Base-by-base conservation (phyloP, 2,797 vertebrate genomes). In the Diceros bicornis region DNA sequence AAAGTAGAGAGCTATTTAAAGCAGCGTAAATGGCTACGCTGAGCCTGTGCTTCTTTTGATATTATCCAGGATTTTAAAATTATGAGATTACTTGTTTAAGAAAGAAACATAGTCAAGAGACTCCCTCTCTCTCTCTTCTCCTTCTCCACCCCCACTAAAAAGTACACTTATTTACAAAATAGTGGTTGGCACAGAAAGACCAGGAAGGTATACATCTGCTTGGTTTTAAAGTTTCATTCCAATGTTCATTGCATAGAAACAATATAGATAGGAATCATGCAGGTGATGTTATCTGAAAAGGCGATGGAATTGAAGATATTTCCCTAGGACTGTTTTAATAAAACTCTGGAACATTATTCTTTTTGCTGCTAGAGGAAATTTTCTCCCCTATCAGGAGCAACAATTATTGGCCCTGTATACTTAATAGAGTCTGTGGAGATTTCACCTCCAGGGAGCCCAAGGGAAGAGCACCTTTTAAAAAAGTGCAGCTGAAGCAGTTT, bases 11-110 rank as follows among this genome's bases (percentile, higher is more conserved):
- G 25, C 25, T 47, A 95, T 97, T 89, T 94, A 97, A 74, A 96
- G 55, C 9, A 94, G 27, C 87, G 85, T 17, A 91, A 96, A 37
- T 14, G 95, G 81, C 71, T 69, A 93, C 44, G 83, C 6, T 34
- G 41, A 91, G 85, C 34, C 71, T 86, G 59, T n/a, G 37, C 47
- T 95, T 94, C 85, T 96, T 94, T 55, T 96, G 89, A 97, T 98
- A 96, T 98, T 83, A 97, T 94, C 83, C 84, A 89, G 96, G 92
- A 96, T 96, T 90, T 79, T 85, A 29, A 97, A 98, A 95, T 96
- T 94, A 96, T 92, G 13, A 87, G 85, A 82, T 91, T 50, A 66
- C 2, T 97, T 88, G 55, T 34, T 89, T 78, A 61, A 91, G 61
- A 96, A 85, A 89, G 37, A 96, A 96, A 86, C 17, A 68, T 5